These are phyloP conservation scores for Poeciliopsis paucimaculata DNA, from an alignment of 2,797 vertebrate genomes.

Conservation along the genomic window DNA sequence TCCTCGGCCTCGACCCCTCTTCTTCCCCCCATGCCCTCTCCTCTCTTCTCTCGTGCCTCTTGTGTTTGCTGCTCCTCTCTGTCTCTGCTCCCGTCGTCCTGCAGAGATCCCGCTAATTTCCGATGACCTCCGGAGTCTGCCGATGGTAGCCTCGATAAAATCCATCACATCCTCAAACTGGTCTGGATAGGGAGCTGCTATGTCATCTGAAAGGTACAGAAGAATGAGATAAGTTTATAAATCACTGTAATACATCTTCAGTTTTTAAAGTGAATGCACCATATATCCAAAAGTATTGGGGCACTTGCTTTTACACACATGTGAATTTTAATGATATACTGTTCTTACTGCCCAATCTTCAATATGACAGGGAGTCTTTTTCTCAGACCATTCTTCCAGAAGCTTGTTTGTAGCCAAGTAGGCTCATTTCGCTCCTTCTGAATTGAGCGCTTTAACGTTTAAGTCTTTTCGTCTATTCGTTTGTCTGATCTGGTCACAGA, in stretches of 20 bases:
- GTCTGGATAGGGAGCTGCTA: constrained; percentile 87
- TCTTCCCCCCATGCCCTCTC: constrained; percentile 75
- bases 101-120: constrained; percentile 78
- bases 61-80: constrained; percentile 77
- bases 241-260: neutral
- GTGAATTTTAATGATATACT: neutral
- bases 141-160: constrained; percentile 95
- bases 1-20: constrained; percentile 72
- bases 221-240: constrained; percentile 11
- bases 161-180: constrained; percentile 95
- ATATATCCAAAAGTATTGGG: neutral
- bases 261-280: neutral
- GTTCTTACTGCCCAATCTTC: neutral
- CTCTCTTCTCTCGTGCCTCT: constrained; percentile 78
- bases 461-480: neutral
- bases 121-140: constrained; percentile 90
- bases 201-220: constrained; percentile 83
- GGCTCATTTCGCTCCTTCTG: neutral
- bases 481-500: neutral
- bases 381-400: neutral
- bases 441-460: neutral
- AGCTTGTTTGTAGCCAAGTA: neutral
- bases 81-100: constrained; percentile 84
- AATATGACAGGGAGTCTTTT: neutral
- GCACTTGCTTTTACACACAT: neutral